phyloP scores from a whole-genome alignment of 2,113 vertebrate species.

The Mionectes macconnelli region DNA sequence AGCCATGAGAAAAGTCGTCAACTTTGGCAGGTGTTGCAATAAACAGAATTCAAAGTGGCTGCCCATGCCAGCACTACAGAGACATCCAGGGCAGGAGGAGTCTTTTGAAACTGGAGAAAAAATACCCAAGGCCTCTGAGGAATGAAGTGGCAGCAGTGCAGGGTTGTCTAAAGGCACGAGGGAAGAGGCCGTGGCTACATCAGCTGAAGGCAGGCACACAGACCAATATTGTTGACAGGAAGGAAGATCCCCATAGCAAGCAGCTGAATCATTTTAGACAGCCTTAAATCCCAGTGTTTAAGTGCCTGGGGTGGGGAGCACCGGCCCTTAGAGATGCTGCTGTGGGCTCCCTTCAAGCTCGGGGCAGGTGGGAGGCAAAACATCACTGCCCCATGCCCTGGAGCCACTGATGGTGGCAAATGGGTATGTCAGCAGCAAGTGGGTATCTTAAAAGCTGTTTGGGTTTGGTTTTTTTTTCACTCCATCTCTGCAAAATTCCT shows the following conservation, averaged over 20 bases:
- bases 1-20: neutral
- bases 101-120: constrained; percentile 1
- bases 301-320: neutral
- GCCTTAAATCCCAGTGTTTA: neutral
- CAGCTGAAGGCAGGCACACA: neutral
- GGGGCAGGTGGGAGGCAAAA: neutral
- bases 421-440: neutral
- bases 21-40: neutral
- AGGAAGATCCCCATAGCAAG: neutral
- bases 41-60: neutral
- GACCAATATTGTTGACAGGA: neutral
- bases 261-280: neutral
- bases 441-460: neutral
- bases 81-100: neutral
- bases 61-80: neutral
- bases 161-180: neutral
- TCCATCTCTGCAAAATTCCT: neutral
- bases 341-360: rapidly evolving
- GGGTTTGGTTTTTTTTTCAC: neutral
- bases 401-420: neutral
- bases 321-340: neutral
- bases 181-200: neutral
- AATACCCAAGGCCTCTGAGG: neutral
- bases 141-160: neutral
- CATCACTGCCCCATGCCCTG: rapidly evolving